Conservation (phyloP, 2,888 invertebrate species). For the Choristoneura rosaceana region DNA sequence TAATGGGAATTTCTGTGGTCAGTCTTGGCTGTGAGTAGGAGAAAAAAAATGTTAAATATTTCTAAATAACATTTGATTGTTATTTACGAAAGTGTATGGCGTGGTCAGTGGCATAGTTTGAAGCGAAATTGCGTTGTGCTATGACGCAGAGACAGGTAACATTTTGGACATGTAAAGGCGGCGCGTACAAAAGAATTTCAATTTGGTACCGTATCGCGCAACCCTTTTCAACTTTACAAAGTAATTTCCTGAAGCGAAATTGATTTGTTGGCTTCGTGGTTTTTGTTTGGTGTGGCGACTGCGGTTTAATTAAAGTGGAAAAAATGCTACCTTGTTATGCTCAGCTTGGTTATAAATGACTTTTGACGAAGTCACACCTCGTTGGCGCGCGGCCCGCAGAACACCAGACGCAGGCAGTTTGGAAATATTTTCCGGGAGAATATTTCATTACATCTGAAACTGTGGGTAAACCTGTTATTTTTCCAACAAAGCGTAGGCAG, state of each 20-base stretch:
- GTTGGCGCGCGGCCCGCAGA: constrained; percentile 4
- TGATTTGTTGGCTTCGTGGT: constrained; percentile 80
- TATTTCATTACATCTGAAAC: constrained; percentile 6
- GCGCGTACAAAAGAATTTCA: constrained; percentile 82
- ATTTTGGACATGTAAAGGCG: constrained; percentile 78
- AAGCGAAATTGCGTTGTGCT: constrained; percentile 65
- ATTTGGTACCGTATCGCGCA: constrained; percentile 79
- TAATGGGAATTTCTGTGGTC: neutral
- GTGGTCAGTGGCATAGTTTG: constrained; percentile 53
- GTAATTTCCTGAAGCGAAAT: constrained; percentile 82
- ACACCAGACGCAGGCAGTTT: constrained; percentile 26
- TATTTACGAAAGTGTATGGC: constrained; percentile 4
- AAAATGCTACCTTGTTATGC: constrained; percentile 50
- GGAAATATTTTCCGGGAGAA: constrained; percentile 8
- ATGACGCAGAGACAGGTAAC: constrained; percentile 75
- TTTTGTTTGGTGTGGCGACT: constrained; percentile 75
- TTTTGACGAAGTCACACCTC: constrained; percentile 40
- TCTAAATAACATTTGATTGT: neutral
- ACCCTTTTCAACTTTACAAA: constrained; percentile 81
- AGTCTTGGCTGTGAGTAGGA: neutral
- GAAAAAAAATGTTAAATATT: too few relatives aligned
- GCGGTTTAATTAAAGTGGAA: constrained; percentile 75
- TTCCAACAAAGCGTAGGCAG: constrained; percentile 2
- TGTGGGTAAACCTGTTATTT: constrained; percentile 11
- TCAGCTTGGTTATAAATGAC: constrained; percentile 38